Evolutionary conservation across 2,113 vertebrate genomes (phyloP).

Genomic region (Oryzias woworae): DNA sequence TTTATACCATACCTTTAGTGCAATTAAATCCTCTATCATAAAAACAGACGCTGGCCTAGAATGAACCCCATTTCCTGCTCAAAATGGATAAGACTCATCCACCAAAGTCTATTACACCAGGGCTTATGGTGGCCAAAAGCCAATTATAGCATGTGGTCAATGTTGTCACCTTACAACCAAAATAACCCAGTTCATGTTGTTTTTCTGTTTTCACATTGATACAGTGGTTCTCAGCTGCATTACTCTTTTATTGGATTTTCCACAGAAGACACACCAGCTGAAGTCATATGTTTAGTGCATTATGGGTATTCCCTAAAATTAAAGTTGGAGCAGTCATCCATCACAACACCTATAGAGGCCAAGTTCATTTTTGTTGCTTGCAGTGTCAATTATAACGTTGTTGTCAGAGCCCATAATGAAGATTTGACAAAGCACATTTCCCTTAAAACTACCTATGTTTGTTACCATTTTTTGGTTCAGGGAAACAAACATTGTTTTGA

Average conservation of each 20-base stretch:
- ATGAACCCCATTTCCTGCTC: slow-evolving; percentile 61
- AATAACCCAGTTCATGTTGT: slow-evolving; percentile 1
- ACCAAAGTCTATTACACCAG: slow-evolving; percentile 52
- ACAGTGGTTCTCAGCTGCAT: slow-evolving; percentile 4
- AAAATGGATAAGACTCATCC: slow-evolving; percentile 59
- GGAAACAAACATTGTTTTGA: slow-evolving; percentile 36
- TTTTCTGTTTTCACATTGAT: slow-evolving; percentile 11
- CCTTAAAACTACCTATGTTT: background rate
- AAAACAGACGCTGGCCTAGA: slow-evolving; percentile 62
- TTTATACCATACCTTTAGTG: slow-evolving; percentile 63
- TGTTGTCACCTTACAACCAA: slow-evolving; percentile 16
- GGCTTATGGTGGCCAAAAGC: slow-evolving; percentile 65
- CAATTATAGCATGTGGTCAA: slow-evolving; percentile 56
- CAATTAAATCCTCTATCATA: slow-evolving; percentile 72
- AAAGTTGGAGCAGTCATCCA: slow-evolving; percentile 67
- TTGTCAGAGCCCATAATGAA: slow-evolving; percentile 47
- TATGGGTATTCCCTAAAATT: slow-evolving; percentile 50
- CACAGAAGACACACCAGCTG: slow-evolving; percentile 38
- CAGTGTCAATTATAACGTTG: slow-evolving; percentile 48
- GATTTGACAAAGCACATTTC: slow-evolving; percentile 22
- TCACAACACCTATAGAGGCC: slow-evolving; percentile 64
- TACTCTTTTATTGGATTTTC: slow-evolving; percentile 23
- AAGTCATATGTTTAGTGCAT: slow-evolving; percentile 55
- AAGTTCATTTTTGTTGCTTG: slow-evolving; percentile 64
- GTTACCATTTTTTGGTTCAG: slow-evolving; percentile 31